phyloP scores from a whole-genome alignment of 2,888 invertebrate species.

The Ditula angustiorana region DNA sequence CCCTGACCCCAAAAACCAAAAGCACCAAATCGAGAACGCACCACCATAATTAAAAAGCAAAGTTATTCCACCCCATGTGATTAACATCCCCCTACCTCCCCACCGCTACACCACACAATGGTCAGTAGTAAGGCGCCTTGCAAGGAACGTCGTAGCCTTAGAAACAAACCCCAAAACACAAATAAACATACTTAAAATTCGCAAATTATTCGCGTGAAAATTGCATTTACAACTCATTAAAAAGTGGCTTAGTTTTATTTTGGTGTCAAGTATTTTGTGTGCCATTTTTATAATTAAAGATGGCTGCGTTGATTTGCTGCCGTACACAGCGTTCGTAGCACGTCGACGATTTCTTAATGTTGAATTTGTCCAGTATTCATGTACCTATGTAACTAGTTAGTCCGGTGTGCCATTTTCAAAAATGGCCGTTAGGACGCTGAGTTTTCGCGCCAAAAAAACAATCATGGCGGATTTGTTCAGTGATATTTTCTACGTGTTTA shows the following conservation, averaged over 20 bases:
- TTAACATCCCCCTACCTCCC: constrained; percentile 64
- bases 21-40: constrained; percentile 70
- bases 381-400: constrained; percentile 37
- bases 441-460: constrained; percentile 79
- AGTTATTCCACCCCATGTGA: constrained; percentile 80
- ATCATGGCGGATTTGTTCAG: constrained; percentile 67
- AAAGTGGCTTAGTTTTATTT: not conserved
- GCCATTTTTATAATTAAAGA: constrained; percentile 51
- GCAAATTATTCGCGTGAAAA: constrained; percentile 49
- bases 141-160: constrained; percentile 77
- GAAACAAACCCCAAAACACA: constrained; percentile 81
- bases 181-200: constrained; percentile 63
- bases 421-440: constrained; percentile 66
- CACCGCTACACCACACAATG: constrained; percentile 74
- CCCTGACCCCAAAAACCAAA: constrained; percentile 58
- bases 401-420: constrained; percentile 48
- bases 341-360: constrained; percentile 54
- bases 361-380: constrained; percentile 46
- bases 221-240: not conserved
- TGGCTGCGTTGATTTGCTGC: constrained; percentile 62
- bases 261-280: not conserved
- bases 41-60: constrained; percentile 82
- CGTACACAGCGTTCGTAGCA: constrained; percentile 51
- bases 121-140: constrained; percentile 78
- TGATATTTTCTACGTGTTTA: constrained; percentile 75